These are phyloP conservation scores for Cheirogaleus medius DNA, from an alignment of 2,113 vertebrate species.

Conservation along the genomic window DNA sequence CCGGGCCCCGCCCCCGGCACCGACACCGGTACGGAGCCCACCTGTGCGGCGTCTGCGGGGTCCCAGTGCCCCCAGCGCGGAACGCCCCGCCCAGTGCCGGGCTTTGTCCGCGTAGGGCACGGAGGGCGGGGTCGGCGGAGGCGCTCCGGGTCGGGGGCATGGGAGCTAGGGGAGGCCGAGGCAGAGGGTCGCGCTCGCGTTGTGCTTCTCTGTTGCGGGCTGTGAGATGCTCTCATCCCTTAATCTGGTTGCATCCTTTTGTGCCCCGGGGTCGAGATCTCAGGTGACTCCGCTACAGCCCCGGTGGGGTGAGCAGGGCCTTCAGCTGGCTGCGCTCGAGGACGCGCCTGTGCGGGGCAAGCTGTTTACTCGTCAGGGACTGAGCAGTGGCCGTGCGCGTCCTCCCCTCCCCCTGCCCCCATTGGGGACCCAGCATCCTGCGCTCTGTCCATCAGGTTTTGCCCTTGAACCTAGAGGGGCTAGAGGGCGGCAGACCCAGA, in stretches of 20 bases:
- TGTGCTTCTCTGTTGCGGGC: neutral
- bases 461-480: conserved; percentile 59
- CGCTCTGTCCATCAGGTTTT: neutral
- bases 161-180: neutral
- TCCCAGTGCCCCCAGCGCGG: neutral
- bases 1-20: conserved; percentile 67
- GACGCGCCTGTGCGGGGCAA: neutral
- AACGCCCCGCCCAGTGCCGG: conserved; percentile 11
- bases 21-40: conserved; percentile 71
- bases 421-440: conserved; percentile 28
- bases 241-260: neutral
- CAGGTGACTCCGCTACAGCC: conserved; percentile 1
- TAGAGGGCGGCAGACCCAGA: neutral
- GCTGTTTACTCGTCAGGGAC: conserved; percentile 62
- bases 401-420: conserved; percentile 40
- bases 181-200: neutral
- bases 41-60: conserved; percentile 65
- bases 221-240: neutral
- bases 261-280: neutral
- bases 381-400: neutral
- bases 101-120: conserved; percentile 61
- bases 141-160: neutral
- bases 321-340: neutral
- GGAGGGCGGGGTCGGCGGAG: neutral
- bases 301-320: neutral